A percentile compares a stretch with the other conserved stretches of the same genome.
Evolutionary conservation across 2,797 vertebrate species (phyloP).

Genomic region (Eospalax fontanierii): DNA sequence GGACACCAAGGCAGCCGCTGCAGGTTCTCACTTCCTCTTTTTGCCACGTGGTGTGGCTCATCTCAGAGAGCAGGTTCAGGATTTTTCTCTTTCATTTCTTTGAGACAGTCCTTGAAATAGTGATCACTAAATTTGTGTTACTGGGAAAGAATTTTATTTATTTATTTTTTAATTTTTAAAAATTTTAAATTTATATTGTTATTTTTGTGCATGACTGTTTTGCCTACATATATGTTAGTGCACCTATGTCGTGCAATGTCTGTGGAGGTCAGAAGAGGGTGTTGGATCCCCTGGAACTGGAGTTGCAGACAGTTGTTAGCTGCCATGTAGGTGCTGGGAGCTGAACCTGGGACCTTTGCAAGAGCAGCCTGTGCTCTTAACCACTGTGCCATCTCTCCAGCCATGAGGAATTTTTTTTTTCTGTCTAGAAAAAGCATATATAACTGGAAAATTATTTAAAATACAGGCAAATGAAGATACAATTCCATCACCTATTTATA

Average conservation of each 20-base stretch:
- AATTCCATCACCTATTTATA: slow-evolving; percentile 52
- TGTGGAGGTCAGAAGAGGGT: too few relatives aligned
- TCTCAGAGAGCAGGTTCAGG: not conserved
- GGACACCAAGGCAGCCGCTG: not conserved
- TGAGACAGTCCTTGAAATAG: not conserved
- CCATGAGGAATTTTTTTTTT: not conserved
- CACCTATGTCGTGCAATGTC: too few relatives aligned
- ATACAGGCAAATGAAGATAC: slow-evolving; percentile 53
- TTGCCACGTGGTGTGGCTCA: not conserved
- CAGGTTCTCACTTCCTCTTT: not conserved
- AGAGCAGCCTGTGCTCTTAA: too few relatives aligned
- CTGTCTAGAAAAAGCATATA: slow-evolving; percentile 33
- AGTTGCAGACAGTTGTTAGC: too few relatives aligned
- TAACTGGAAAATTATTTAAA: slow-evolving; percentile 14
- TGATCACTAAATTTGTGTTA: slow-evolving; percentile 42
- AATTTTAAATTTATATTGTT: too few relatives aligned
- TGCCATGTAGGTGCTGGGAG: too few relatives aligned
- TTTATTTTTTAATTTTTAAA: not conserved
- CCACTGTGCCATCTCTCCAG: too few relatives aligned
- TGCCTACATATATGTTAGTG: too few relatives aligned
- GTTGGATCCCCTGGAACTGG: too few relatives aligned
- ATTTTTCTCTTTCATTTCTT: slow-evolving; percentile 1
- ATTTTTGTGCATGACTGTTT: too few relatives aligned
- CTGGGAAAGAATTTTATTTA: slow-evolving; percentile 5
- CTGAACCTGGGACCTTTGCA: too few relatives aligned